Conservation (phyloP, 2,113 vertebrate species). For the Hystrix brachyura region DNA sequence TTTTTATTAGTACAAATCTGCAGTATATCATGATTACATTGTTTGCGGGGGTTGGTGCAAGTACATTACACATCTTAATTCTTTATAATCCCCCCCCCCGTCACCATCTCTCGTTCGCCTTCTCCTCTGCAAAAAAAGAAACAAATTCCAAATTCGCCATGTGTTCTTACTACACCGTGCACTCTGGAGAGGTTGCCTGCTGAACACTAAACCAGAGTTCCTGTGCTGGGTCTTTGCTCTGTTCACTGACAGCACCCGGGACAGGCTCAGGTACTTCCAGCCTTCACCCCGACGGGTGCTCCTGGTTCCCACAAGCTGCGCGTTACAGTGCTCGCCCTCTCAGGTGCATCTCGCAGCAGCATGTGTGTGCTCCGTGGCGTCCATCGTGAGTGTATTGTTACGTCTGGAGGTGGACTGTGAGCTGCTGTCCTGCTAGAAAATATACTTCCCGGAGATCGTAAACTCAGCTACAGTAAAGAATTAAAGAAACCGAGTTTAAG, state of each 20-base stretch:
- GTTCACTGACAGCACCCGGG: too few relatives aligned
- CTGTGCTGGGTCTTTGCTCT: not conserved
- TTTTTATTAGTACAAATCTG: not conserved
- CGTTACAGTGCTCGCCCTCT: not conserved
- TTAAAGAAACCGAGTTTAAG: too few relatives aligned
- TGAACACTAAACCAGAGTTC: not conserved
- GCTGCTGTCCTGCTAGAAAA: too few relatives aligned
- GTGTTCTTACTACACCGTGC: not conserved
- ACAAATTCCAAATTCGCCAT: not conserved
- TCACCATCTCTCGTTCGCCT: not conserved
- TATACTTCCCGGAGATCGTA: too few relatives aligned
- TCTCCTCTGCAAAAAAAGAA: not conserved
- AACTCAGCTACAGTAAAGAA: too few relatives aligned
- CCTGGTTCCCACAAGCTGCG: not conserved
- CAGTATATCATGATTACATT: not conserved
- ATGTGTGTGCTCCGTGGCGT: not conserved
- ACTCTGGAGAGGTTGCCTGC: not conserved
- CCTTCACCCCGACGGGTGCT: not conserved
- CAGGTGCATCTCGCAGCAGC: not conserved
- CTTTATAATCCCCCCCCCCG: not conserved
- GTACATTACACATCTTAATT: not conserved
- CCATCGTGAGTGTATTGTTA: not conserved
- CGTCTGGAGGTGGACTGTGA: too few relatives aligned
- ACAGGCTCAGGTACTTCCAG: too few relatives aligned
- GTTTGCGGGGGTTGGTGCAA: not conserved